Evolutionary conservation across 2,113 vertebrate species (phyloP).

Genomic region (Passer domesticus): DNA sequence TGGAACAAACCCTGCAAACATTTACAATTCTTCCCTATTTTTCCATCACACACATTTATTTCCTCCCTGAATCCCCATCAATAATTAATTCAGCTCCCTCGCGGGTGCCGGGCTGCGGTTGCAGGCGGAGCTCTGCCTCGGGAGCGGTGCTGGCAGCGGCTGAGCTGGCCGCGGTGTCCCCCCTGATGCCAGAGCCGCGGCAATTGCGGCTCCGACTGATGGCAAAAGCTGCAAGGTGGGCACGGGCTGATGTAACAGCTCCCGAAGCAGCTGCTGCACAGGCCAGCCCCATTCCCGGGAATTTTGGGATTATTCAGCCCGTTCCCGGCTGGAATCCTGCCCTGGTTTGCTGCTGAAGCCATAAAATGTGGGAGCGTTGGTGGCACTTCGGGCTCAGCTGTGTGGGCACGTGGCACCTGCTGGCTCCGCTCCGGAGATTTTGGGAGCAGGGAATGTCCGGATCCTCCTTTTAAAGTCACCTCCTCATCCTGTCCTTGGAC

Average conservation of each 20-base stretch:
- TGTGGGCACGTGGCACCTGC: background rate
- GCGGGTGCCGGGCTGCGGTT: background rate
- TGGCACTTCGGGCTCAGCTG: background rate
- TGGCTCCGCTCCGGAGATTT: background rate
- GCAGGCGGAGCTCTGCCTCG: background rate
- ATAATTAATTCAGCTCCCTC: rapidly evolving
- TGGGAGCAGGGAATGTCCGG: background rate
- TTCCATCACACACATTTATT: rapidly evolving
- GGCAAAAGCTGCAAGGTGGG: background rate
- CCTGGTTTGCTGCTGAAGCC: background rate
- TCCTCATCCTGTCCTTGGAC: too few species aligned
- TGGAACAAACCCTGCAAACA: rapidly evolving
- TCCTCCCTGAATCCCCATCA: background rate
- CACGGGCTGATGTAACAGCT: background rate
- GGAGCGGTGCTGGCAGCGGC: background rate
- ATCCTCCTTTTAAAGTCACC: too few species aligned
- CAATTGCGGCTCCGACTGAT: background rate
- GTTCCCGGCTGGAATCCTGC: background rate
- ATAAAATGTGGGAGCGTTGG: too few species aligned
- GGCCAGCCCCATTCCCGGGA: background rate
- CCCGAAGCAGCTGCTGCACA: background rate
- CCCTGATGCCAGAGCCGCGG: background rate
- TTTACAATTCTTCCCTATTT: rapidly evolving
- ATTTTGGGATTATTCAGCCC: background rate
- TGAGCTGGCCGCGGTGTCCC: background rate